Percentiles rank a stretch among this genome's conserved stretches.
phyloP scores from a whole-genome alignment of 1,140 invertebrate species.

The Coboldia fuscipes region DNA sequence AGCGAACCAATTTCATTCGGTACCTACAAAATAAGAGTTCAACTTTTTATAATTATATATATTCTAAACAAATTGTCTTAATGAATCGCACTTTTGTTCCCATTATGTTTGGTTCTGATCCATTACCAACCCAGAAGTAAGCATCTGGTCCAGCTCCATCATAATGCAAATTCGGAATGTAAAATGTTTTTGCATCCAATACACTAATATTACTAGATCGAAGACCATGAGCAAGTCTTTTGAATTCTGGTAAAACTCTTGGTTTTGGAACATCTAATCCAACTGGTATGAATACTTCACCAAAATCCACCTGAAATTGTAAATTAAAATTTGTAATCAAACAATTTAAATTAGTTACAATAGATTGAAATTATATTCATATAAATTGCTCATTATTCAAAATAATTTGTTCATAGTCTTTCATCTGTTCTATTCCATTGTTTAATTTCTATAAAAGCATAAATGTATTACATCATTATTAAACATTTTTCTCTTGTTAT shows the following conservation, averaged over 20 bases:
- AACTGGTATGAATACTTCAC: constrained; percentile 53
- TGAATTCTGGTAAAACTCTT: constrained; percentile 61
- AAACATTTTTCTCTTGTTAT: too few relatives aligned
- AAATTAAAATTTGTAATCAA: too few relatives aligned
- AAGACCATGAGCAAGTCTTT: constrained; percentile 62
- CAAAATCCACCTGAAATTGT: constrained; percentile 55
- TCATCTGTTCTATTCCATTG: too few relatives aligned
- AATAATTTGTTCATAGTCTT: too few relatives aligned
- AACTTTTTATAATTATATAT: not conserved
- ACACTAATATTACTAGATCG: constrained; percentile 79
- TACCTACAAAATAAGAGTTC: constrained; percentile 27
- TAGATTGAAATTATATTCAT: too few relatives aligned
- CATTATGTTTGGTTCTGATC: constrained; percentile 53
- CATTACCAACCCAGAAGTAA: constrained; percentile 84
- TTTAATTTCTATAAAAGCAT: too few relatives aligned
- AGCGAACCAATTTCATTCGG: constrained; percentile 71
- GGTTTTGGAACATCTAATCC: constrained; percentile 51
- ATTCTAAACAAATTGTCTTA: not conserved
- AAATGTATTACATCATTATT: too few relatives aligned
- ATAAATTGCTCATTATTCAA: too few relatives aligned
- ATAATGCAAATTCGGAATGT: constrained; percentile 81
- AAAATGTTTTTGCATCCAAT: constrained; percentile 76
- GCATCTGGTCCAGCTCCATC: constrained; percentile 76
- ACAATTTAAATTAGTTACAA: too few relatives aligned
- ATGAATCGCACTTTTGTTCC: constrained; percentile 46